Evolutionary conservation across 2,888 invertebrate genomes (phyloP), one percentile per base, ranked within the genome.

Genomic region (Eupithecia exiguata): DNA sequence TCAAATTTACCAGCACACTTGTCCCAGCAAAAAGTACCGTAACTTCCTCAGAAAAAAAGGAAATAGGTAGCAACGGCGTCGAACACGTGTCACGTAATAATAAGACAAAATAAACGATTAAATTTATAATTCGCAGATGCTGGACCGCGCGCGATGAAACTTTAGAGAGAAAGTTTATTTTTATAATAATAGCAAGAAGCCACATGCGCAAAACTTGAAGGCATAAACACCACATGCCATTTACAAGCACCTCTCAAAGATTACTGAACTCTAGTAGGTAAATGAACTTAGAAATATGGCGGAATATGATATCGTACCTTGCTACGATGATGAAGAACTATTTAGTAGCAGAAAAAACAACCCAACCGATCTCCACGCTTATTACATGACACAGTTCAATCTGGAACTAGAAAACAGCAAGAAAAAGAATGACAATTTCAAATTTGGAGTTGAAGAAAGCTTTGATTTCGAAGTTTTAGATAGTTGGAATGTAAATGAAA

Each of bases 121-220:
- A 85, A 87, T 90, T 92, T 91, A 93, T 91, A 93, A 90, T 93
- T 90, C 89, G 91, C 94, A 94, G 94, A 94, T 94, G 93, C 90
- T 70, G 79, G 82, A 89, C 91, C 91, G 90, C 92, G 90, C 92
- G 91, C 90, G 90, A 90, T 88, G 89, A 81, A 85, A 85, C 86
- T 85, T 84, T 79, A 58, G 49, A 89, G 91, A 91, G 94, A 94
- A 94, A 94, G 94, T 94, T 94, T 94, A 94, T 94, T 94, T 93
- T 93, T 93, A 91, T 91, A 93, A 94, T 93, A 94, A 93, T 94
- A 94, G 93, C 93, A 84, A 89, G 68, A 90, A 88, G 84, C 91
- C 93, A 94, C 86, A 92, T 94, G 94, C 88, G 91, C 88, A 80
- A 87, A 87, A 86, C 82, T 80, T 78, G 77, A 82, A 78, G 86